Conservation (phyloP, 2,888 invertebrate genomes). For the Xestobium rufovillosum region DNA sequence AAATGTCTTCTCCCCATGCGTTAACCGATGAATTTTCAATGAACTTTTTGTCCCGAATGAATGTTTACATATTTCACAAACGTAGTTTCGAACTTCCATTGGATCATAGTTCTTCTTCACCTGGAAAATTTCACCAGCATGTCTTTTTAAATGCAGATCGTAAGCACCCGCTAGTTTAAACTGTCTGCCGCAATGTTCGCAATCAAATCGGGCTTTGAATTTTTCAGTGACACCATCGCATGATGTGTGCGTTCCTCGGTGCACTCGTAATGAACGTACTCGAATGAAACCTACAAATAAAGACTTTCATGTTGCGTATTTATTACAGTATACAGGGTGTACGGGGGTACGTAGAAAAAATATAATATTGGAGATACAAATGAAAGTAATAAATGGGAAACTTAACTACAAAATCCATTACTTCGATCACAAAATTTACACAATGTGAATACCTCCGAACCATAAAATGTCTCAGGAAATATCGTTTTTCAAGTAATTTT, state of each 20-base stretch:
- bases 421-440: too few species aligned
- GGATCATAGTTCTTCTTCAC: slow-evolving; percentile 16
- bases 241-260: slow-evolving; percentile 37
- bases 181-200: slow-evolving; percentile 18
- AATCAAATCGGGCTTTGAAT: slow-evolving; percentile 16
- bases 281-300: slow-evolving; percentile 22
- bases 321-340: too few species aligned
- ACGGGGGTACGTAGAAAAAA: too few species aligned
- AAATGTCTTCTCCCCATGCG: slow-evolving; percentile 25
- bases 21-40: slow-evolving; percentile 22
- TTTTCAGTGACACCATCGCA: slow-evolving; percentile 27
- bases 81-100: slow-evolving; percentile 12
- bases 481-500: too few species aligned
- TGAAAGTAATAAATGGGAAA: too few species aligned
- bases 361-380: too few species aligned
- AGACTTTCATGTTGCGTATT: too few species aligned
- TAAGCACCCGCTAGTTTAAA: slow-evolving; percentile 18
- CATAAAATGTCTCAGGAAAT: too few species aligned
- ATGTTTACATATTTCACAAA: slow-evolving; percentile 19
- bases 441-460: too few species aligned
- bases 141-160: slow-evolving; percentile 15
- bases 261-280: slow-evolving; percentile 24
- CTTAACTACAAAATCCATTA: too few species aligned
- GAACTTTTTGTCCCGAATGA: slow-evolving; percentile 20
- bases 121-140: slow-evolving; percentile 1